A percentile compares a stretch with the other conserved stretches of the same genome.
phyloP scores from a whole-genome alignment of 2,113 vertebrate species.

The Micromys minutus region DNA sequence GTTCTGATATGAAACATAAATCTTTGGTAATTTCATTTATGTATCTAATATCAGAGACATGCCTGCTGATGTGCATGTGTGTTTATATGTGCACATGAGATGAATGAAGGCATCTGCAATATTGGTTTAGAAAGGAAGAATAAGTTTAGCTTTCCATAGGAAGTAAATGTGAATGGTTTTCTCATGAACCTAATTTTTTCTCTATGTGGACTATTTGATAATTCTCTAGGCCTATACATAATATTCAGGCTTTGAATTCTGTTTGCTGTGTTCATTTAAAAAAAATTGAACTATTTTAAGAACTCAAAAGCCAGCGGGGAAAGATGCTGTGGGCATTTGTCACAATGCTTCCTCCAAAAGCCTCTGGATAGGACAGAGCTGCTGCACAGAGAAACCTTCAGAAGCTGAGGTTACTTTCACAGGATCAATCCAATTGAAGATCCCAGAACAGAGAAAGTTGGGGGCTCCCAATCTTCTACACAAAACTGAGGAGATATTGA shows the following conservation, averaged over 20 bases:
- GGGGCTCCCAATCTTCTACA: not conserved
- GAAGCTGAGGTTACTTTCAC: not conserved
- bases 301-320: not conserved
- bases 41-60: not conserved
- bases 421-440: not conserved
- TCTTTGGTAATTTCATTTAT: not conserved
- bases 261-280: not conserved
- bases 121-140: not conserved
- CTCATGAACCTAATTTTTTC: not conserved
- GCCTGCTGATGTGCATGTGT: not conserved
- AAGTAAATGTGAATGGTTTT: not conserved
- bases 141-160: not conserved
- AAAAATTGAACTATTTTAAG: not conserved
- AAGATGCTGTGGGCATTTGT: not conserved
- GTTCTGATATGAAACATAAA: not conserved
- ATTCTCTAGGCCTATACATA: not conserved
- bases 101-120: too few species aligned
- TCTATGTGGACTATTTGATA: not conserved
- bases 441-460: not conserved
- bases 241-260: not conserved
- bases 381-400: not conserved
- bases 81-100: not conserved
- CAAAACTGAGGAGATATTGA: not conserved
- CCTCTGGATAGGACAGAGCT: not conserved
- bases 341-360: not conserved